Base-by-base conservation (phyloP, 2,113 vertebrate genomes). In the Triplophysa dalaica region DNA sequence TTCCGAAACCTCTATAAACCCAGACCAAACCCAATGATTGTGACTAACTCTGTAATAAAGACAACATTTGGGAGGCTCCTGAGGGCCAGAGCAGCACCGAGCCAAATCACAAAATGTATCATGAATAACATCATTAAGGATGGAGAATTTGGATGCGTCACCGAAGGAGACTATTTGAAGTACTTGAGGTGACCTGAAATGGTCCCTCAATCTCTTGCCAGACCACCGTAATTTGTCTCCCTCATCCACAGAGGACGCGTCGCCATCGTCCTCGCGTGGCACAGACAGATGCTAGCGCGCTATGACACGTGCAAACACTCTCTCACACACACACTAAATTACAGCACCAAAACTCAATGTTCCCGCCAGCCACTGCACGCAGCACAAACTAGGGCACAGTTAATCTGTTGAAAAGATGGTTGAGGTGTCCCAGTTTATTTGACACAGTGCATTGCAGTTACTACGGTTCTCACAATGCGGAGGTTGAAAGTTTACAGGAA, bases 401-500 rank as follows among this genome's bases (percentile, higher is more conserved):
- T 79, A 80, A 75, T 81, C 78, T 84, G 70, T 67, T 73, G 75
- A 81, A 78, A 62, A 77, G 74, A 84, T 78, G 33, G 52, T 38
- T 67, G 82, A 77, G 21, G 78, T 81, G 78, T 74, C 74, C 82
- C 62, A 70, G 70, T 84, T 81, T 81, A 83, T 78, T 77, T 66
- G 78, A 76, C 74, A 48, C 58, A 77, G 73, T 70, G 61, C 58
- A 74, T 61, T 70, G 52, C 78, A 72, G 66, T 60, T 64, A 79
- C 50, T 75, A 63, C 33, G 33, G 33, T 33, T 6, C 61, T 67
- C 62, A 14, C 22, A 22, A 52, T 3, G 38, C 74, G 8, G 29
- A 74, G 58, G 60, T 63, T 26, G 73, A 50, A 50, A 22, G 38
- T 75, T 62, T 62, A 65, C 60, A 41, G 73, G 60, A 77, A 77